These are phyloP conservation scores for Macrotrachela quadricornifera DNA, from an alignment of 1,140 invertebrate genomes.

Conservation along the genomic window DNA sequence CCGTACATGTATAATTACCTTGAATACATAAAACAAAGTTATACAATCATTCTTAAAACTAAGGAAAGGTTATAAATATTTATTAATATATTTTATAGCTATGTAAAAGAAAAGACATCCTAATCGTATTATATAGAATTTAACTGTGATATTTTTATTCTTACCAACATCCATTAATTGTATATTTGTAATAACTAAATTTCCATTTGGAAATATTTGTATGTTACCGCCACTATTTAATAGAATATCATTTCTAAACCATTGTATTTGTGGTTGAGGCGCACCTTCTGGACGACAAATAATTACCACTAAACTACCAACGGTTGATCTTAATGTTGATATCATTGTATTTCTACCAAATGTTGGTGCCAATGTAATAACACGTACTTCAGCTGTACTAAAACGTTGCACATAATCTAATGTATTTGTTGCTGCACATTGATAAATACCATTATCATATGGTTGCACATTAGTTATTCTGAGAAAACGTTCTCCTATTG, in stretches of 20 bases:
- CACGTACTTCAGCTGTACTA: conserved; percentile 65
- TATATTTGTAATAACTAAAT: conserved; percentile 19
- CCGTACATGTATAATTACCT: conserved; percentile 26
- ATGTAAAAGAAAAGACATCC: no score
- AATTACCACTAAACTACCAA: conserved; percentile 71
- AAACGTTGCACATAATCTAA: conserved; percentile 47
- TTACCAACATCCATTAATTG: no score
- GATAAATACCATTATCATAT: conserved; percentile 78
- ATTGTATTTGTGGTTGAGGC: conserved; percentile 41
- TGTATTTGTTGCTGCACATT: conserved; percentile 70
- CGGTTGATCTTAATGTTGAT: conserved; percentile 63
- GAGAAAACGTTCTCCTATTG: background rate
- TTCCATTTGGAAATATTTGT: conserved; percentile 14
- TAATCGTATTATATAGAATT: no score
- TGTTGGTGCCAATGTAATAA: conserved; percentile 51
- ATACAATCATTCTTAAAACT: no score
- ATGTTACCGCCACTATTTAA: background rate
- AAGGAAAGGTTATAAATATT: no score
- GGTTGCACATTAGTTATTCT: conserved; percentile 38
- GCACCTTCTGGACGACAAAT: conserved; percentile 78
- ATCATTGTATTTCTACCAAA: conserved; percentile 72
- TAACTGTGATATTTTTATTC: no score
- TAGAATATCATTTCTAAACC: conserved; percentile 3
- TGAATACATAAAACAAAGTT: conserved; percentile 12
- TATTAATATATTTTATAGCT: no score